Percentiles rank a stretch among this genome's conserved stretches.
These are phyloP conservation scores for Dexiosoma caninum DNA, from an alignment of 2,888 invertebrate genomes.

Conservation along the genomic window DNA sequence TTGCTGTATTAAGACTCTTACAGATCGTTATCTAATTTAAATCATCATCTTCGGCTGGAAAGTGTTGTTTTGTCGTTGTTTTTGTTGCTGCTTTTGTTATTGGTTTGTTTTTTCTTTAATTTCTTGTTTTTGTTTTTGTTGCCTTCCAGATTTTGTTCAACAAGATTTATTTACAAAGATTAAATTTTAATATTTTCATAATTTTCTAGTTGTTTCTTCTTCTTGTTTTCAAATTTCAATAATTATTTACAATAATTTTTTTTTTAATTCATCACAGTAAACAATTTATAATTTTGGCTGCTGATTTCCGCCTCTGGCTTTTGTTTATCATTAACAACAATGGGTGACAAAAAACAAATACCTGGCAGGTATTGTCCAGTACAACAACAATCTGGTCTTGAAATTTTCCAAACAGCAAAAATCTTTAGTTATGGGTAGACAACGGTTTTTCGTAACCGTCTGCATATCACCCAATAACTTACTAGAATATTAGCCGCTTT, in stretches of 20 bases:
- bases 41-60: constrained; percentile 10
- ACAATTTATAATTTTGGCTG: constrained; percentile 14
- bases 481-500: too few relatives aligned
- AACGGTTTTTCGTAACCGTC: too few relatives aligned
- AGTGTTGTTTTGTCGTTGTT: not conserved
- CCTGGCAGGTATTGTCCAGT: too few relatives aligned
- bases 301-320: not conserved
- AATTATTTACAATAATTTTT: constrained; percentile 27
- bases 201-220: not conserved
- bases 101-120: not conserved
- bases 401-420: too few relatives aligned
- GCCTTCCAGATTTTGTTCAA: not conserved
- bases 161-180: constrained; percentile 28
- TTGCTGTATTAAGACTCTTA: constrained; percentile 28
- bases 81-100: not conserved
- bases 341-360: too few relatives aligned
- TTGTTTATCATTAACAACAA: too few relatives aligned
- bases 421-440: too few relatives aligned
- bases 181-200: constrained; percentile 28
- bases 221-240: not conserved
- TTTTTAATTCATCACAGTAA: constrained; percentile 32
- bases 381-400: too few relatives aligned
- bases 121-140: not conserved
- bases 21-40: constrained; percentile 45
- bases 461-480: too few relatives aligned